Percentiles rank a stretch among this genome's conserved stretches.
Conservation (phyloP, 2,797 vertebrate genomes). For the Austrolebias charrua region DNA sequence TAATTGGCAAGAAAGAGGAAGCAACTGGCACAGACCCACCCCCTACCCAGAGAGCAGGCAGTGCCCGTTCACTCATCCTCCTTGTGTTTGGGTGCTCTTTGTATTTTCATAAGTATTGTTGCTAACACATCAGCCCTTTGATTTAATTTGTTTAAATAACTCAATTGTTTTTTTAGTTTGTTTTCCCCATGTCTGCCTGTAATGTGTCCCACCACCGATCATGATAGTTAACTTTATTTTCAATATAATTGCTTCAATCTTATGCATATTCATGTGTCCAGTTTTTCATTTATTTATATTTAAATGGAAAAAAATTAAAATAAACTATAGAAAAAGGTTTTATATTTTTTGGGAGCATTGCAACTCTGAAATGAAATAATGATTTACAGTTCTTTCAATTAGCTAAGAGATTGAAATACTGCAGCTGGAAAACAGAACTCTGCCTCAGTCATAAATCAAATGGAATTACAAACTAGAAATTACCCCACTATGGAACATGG, state of each 20-base stretch:
- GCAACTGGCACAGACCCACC: no score
- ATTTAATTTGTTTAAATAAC: no score
- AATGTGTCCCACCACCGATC: no score
- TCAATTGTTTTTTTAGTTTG: no score
- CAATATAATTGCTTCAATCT: not conserved
- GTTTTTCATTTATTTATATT: not conserved
- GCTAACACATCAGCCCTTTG: no score
- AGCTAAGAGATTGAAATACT: conserved; percentile 50
- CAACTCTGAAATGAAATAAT: conserved; percentile 44
- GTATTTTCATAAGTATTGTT: no score
- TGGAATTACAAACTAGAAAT: conserved; percentile 54
- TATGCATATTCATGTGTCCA: not conserved
- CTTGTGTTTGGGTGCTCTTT: no score
- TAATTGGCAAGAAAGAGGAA: no score
- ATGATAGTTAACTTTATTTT: not conserved
- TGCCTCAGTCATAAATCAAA: conserved; percentile 62
- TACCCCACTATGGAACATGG: conserved; percentile 36
- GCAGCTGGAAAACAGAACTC: conserved; percentile 33
- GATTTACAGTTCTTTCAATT: conserved; percentile 68
- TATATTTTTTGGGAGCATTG: conserved; percentile 3
- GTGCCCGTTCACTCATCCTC: no score
- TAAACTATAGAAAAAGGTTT: not conserved
- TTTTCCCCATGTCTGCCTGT: no score
- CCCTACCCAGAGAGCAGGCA: no score
- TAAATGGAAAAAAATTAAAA: conserved; percentile 1